Evolutionary conservation across 2,888 invertebrate species (phyloP).

Genomic region (Caradrina clavipalpis): DNA sequence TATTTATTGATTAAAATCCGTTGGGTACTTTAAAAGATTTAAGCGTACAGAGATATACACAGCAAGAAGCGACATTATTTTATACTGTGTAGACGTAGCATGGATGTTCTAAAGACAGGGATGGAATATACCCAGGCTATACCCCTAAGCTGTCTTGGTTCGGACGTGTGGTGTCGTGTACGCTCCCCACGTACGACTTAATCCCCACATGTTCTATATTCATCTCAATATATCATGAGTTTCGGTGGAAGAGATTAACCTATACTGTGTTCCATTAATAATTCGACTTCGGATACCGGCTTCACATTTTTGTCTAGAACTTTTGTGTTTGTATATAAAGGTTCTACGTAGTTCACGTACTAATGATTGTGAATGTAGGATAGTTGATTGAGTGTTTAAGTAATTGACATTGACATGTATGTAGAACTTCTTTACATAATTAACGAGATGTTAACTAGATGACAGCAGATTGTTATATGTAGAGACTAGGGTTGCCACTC

Average conservation of each 20-base stretch:
- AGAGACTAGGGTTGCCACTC: constrained; percentile 35
- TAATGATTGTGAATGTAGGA: background rate
- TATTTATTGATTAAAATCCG: no score
- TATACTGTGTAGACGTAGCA: no score
- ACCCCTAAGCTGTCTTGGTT: constrained; percentile 48
- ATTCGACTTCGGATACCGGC: constrained; percentile 34
- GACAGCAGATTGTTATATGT: constrained; percentile 55
- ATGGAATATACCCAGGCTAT: constrained; percentile 35
- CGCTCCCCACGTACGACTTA: constrained; percentile 58
- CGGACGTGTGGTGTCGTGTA: constrained; percentile 59
- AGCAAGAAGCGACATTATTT: no score
- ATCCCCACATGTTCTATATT: constrained; percentile 61
- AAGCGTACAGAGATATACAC: no score
- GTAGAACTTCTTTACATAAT: constrained; percentile 34
- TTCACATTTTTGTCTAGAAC: constrained; percentile 1
- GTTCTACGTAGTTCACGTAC: background rate
- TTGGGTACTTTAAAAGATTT: no score
- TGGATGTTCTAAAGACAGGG: constrained; percentile 27
- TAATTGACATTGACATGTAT: constrained; percentile 8
- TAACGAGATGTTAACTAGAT: constrained; percentile 39
- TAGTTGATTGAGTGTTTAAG: constrained; percentile 8
- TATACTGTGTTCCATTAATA: constrained; percentile 50
- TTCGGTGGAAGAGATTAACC: constrained; percentile 58
- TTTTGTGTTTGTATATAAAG: background rate
- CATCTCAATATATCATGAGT: constrained; percentile 56